Conservation (phyloP, 2,113 vertebrate species). For the Condylura cristata region DNA sequence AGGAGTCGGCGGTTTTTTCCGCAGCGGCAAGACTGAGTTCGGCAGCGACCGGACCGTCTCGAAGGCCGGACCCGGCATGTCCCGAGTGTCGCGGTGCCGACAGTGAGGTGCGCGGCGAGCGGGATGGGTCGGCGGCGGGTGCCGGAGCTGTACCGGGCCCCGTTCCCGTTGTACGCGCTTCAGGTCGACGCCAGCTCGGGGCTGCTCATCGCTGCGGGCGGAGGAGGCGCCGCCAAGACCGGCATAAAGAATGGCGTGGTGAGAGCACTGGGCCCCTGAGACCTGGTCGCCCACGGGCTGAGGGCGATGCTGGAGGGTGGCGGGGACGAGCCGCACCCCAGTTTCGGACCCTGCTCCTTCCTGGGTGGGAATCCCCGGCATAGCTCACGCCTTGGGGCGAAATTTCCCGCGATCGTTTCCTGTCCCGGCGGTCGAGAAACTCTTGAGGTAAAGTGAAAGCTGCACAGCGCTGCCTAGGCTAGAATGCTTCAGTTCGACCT, state of each 20-base stretch:
- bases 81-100: neutral
- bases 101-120: slow-evolving; percentile 44
- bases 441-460: neutral
- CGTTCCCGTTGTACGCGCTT: slow-evolving; percentile 94
- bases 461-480: neutral
- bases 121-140: slow-evolving; percentile 89
- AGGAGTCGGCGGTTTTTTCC: neutral
- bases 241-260: slow-evolving; percentile 96
- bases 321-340: neutral
- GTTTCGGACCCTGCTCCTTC: neutral
- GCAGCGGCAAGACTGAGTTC: neutral
- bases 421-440: neutral
- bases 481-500: neutral
- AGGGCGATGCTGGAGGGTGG: neutral
- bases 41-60: neutral
- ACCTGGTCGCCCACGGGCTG: neutral
- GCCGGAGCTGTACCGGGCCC: slow-evolving; percentile 93
- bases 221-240: slow-evolving; percentile 94
- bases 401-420: neutral
- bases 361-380: neutral
- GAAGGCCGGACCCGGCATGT: slow-evolving; percentile 45
- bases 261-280: slow-evolving; percentile 40
- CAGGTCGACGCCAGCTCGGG: slow-evolving; percentile 88
- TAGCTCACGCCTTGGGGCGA: neutral
- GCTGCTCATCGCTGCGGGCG: slow-evolving; percentile 92